Evolutionary conservation across 2,797 vertebrate species (phyloP).

Genomic region (Smutsia gigantea): DNA sequence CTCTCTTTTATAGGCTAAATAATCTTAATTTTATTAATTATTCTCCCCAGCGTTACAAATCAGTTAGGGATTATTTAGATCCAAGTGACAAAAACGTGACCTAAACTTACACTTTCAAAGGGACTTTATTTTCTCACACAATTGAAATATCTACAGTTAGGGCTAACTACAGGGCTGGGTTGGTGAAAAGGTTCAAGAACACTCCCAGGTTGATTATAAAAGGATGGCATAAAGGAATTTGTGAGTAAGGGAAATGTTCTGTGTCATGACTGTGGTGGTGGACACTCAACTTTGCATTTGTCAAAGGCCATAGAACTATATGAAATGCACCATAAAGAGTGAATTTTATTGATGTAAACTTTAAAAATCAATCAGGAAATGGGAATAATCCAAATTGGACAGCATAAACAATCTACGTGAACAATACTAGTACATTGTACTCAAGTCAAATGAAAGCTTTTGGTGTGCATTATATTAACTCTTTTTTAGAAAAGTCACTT

Average conservation of each 20-base stretch:
- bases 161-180: not conserved
- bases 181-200: not conserved
- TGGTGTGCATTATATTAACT: not conserved
- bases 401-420: not conserved
- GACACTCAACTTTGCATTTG: not conserved
- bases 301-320: not conserved
- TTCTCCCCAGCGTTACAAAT: not conserved
- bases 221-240: not conserved
- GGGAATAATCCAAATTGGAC: not conserved
- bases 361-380: not conserved
- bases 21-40: not conserved
- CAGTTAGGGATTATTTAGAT: not conserved
- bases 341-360: not conserved
- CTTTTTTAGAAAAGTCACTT: not conserved
- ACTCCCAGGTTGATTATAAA: not conserved
- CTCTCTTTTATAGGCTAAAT: not conserved
- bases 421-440: not conserved
- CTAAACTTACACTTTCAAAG: not conserved
- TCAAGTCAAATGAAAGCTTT: conserved; percentile 1
- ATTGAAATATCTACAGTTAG: not conserved
- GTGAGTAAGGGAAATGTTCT: not conserved
- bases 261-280: rapidly evolving
- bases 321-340: not conserved
- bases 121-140: not conserved
- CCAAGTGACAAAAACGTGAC: not conserved